Conservation (phyloP, 2,888 invertebrate species). For the Andrena praecox region DNA sequence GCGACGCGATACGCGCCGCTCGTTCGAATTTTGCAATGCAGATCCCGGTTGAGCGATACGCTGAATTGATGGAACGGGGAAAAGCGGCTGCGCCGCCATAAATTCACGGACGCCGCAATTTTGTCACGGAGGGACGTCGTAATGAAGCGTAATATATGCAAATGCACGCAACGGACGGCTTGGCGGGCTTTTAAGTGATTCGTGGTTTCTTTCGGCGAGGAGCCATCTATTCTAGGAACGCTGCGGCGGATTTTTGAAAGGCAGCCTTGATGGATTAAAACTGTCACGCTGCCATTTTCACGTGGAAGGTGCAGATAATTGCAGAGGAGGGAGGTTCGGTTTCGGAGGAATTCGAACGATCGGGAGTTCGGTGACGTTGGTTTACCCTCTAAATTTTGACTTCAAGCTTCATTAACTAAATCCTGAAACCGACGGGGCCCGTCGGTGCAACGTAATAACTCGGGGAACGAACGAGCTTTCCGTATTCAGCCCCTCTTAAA, state of each 20-base stretch:
- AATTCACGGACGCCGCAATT: constrained; percentile 53
- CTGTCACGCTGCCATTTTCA: no score
- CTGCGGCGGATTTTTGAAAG: not conserved
- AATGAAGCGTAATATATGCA: constrained; percentile 51
- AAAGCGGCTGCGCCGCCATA: constrained; percentile 44
- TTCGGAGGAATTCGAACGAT: not conserved
- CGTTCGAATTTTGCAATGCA: constrained; percentile 73
- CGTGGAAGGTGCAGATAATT: no score
- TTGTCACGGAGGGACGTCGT: constrained; percentile 45
- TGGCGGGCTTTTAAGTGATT: constrained; percentile 12
- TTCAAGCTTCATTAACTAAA: not conserved
- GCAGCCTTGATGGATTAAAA: no score
- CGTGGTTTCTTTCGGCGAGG: not conserved
- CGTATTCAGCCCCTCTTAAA: constrained; percentile 7
- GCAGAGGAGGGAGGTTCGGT: not conserved
- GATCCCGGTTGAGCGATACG: constrained; percentile 65
- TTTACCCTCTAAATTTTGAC: not conserved
- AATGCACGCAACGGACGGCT: constrained; percentile 33
- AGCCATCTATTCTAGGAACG: not conserved
- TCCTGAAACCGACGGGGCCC: not conserved
- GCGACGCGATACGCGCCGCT: constrained; percentile 60
- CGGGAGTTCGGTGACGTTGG: not conserved
- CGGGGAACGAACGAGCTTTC: not conserved
- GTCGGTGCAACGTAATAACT: not conserved
- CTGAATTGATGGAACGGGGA: constrained; percentile 57